A percentile compares a stretch with the other conserved stretches of the same genome.
phyloP scores from a whole-genome alignment of 2,113 vertebrate genomes.

The Semicossyphus pulcher region DNA sequence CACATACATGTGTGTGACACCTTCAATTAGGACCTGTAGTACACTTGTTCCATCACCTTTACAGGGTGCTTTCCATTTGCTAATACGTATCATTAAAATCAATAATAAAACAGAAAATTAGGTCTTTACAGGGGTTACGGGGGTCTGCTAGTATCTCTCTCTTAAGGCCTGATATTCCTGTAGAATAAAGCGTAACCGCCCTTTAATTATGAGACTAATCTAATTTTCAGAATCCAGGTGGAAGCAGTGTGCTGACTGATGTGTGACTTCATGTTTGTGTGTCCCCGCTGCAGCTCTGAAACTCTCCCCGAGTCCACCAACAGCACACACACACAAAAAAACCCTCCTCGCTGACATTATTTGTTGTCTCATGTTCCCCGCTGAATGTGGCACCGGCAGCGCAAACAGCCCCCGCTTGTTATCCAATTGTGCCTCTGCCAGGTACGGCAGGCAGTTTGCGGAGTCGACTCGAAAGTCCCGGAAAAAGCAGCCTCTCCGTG shows the following conservation, averaged over 20 bases:
- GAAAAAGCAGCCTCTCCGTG: constrained; percentile 36
- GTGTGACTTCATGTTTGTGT: constrained; percentile 33
- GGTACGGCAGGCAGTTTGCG: constrained; percentile 50
- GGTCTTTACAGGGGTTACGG: too few species aligned
- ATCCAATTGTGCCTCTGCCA: constrained; percentile 70
- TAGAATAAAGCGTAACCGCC: background rate
- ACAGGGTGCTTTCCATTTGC: too few species aligned
- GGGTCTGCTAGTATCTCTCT: too few species aligned
- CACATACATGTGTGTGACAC: too few species aligned
- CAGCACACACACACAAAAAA: constrained; percentile 35
- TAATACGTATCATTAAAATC: too few species aligned
- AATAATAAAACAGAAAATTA: too few species aligned
- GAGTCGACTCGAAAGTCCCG: constrained; percentile 61
- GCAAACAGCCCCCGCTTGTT: constrained; percentile 53
- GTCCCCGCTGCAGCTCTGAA: constrained; percentile 51
- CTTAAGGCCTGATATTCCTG: too few species aligned
- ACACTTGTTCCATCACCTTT: too few species aligned
- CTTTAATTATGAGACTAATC: too few species aligned
- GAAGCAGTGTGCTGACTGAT: background rate
- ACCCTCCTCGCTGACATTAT: constrained; percentile 36
- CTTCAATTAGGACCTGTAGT: too few species aligned
- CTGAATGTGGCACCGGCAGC: constrained; percentile 54
- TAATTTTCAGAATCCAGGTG: background rate
- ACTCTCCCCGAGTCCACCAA: constrained; percentile 54
- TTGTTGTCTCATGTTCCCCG: constrained; percentile 51